These are phyloP conservation scores for Caligus rogercresseyi DNA, from an alignment of 1,140 invertebrate species.

Conservation along the genomic window DNA sequence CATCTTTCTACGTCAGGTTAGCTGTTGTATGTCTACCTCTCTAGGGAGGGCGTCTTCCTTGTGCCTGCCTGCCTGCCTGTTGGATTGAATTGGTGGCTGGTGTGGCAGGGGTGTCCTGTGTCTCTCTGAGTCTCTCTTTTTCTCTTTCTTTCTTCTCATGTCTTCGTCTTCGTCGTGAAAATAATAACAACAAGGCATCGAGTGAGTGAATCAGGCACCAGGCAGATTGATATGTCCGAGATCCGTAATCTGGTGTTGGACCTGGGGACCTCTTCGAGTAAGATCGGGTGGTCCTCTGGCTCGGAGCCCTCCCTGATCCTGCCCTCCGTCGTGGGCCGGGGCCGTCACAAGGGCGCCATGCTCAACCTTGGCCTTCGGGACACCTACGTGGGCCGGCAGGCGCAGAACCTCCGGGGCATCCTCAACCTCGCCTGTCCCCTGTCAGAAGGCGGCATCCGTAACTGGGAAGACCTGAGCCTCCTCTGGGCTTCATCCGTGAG, in stretches of 20 bases:
- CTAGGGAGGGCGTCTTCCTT: too few species aligned
- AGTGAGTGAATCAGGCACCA: too few species aligned
- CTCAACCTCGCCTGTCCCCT: conserved; percentile 5
- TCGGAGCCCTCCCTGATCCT: not conserved
- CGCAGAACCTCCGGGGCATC: conserved; percentile 15
- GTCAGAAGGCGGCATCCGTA: not conserved
- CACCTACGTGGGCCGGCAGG: conserved; percentile 10
- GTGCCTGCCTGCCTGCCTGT: too few species aligned
- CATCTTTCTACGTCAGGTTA: too few species aligned
- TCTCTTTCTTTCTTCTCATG: too few species aligned
- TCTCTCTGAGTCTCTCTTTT: too few species aligned
- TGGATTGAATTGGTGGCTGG: too few species aligned
- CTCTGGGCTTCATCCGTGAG: conserved; percentile 11
- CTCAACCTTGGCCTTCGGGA: conserved; percentile 14
- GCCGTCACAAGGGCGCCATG: conserved; percentile 18
- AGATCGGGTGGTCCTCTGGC: conserved; percentile 7
- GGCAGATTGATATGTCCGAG: not conserved
- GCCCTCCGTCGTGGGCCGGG: conserved; percentile 12
- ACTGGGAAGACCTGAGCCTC: conserved; percentile 18
- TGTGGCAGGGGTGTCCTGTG: too few species aligned
- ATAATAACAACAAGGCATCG: too few species aligned
- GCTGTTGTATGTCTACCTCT: too few species aligned
- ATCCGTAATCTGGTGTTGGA: conserved; percentile 3
- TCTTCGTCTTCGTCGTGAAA: too few species aligned
- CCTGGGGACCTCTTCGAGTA: conserved; percentile 2